A percentile compares a stretch with the other conserved stretches of the same genome.
Evolutionary conservation across 2,113 vertebrate genomes (phyloP).

Genomic region (Natator depressus): DNA sequence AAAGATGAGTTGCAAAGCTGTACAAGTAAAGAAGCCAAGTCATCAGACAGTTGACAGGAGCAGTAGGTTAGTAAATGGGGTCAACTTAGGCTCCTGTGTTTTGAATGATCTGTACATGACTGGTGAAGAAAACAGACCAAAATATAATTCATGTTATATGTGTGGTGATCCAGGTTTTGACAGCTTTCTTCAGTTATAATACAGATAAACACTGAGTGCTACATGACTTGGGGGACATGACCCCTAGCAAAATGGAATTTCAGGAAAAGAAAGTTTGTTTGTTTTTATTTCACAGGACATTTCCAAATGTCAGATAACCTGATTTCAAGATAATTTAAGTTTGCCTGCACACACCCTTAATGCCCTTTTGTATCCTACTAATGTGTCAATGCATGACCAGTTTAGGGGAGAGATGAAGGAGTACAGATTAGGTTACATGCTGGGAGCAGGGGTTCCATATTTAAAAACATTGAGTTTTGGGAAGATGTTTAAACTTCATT

Average conservation of each 20-base stretch:
- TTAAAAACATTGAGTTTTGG: neutral
- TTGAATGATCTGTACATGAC: neutral
- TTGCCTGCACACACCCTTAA: neutral
- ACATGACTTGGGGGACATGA: neutral
- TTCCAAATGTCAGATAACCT: neutral
- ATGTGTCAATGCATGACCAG: neutral
- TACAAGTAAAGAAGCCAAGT: neutral
- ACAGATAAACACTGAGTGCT: neutral
- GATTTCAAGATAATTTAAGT: neutral
- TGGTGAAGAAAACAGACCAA: neutral
- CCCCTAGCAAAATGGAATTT: neutral
- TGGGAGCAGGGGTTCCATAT: fast-evolving
- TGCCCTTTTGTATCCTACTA: neutral
- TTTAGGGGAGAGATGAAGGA: neutral
- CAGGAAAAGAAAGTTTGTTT: neutral
- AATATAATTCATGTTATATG: neutral
- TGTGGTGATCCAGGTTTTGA: neutral
- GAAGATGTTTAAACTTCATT: neutral
- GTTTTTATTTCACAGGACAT: neutral
- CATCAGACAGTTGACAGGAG: neutral
- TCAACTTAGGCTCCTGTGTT: neutral
- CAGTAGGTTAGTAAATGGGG: neutral
- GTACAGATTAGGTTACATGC: neutral
- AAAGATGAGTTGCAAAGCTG: neutral
- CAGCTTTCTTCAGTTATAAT: neutral